A percentile compares a stretch with the other conserved stretches of the same genome.
These are phyloP conservation scores for Neodontobutis hainanensis DNA, from an alignment of 2,113 vertebrate genomes.

Conservation along the genomic window DNA sequence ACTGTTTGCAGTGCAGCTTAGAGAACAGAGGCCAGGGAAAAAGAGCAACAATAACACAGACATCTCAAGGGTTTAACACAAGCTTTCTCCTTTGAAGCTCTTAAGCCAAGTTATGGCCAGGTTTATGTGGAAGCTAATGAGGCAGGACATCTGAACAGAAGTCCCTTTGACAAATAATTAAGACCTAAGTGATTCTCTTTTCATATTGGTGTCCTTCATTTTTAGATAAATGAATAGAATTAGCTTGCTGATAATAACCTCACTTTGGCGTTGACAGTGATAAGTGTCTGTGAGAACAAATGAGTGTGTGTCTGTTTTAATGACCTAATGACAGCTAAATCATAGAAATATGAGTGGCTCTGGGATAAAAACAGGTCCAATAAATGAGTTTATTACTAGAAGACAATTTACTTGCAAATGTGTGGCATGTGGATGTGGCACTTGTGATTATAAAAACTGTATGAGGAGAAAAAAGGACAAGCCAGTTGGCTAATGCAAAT, in stretches of 20 bases:
- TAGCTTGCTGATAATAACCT: slow-evolving; percentile 63
- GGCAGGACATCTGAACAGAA: slow-evolving; percentile 49
- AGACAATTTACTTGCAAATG: slow-evolving; percentile 80
- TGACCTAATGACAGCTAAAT: slow-evolving; percentile 64
- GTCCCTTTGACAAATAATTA: slow-evolving; percentile 67
- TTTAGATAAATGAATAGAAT: slow-evolving; percentile 64
- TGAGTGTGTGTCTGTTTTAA: slow-evolving; percentile 45
- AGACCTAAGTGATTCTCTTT: slow-evolving; percentile 56
- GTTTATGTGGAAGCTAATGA: slow-evolving; percentile 43
- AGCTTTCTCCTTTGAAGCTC: slow-evolving; percentile 7
- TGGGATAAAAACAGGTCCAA: slow-evolving; percentile 46
- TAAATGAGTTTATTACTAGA: slow-evolving; percentile 72
- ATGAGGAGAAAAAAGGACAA: slow-evolving; percentile 24
- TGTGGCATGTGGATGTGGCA: slow-evolving; percentile 68
- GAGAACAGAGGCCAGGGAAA: slow-evolving; percentile 30
- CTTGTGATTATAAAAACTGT: slow-evolving; percentile 66
- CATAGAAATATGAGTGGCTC: slow-evolving; percentile 64
- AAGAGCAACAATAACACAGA: slow-evolving; percentile 11
- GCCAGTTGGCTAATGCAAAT: slow-evolving; percentile 57
- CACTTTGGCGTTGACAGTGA: slow-evolving; percentile 66
- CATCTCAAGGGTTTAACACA: slow-evolving; percentile 29
- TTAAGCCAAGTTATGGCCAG: slow-evolving; percentile 2
- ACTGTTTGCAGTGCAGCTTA: slow-evolving; percentile 25
- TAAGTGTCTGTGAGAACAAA: slow-evolving; percentile 34
- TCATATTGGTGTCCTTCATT: slow-evolving; percentile 62